These are phyloP conservation scores for Tetheella fluctuosa DNA, from an alignment of 2,888 invertebrate species.

Conservation along the genomic window DNA sequence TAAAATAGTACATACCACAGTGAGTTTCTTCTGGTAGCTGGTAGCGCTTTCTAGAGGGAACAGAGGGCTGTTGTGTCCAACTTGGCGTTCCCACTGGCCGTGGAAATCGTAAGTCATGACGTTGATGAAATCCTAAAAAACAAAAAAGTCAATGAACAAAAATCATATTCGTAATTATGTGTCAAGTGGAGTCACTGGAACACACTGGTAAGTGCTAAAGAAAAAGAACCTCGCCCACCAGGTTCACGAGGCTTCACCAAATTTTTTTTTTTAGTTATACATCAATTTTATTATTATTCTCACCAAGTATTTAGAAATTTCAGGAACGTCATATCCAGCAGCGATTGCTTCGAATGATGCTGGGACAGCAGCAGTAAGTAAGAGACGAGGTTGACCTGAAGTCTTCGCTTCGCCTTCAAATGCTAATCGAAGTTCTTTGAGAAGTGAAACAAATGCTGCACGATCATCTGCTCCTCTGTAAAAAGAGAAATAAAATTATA, in stretches of 20 bases:
- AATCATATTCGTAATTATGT: too few species aligned
- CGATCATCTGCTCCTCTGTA: constrained; percentile 93
- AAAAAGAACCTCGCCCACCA: too few species aligned
- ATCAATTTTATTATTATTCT: too few species aligned
- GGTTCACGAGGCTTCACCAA: too few species aligned
- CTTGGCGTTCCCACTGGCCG: constrained; percentile 96
- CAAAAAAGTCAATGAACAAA: constrained; percentile 2
- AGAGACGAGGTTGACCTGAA: constrained; percentile 90
- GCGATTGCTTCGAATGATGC: constrained; percentile 97
- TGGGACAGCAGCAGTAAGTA: constrained; percentile 95
- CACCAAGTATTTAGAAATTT: constrained; percentile 94
- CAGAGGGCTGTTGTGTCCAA: constrained; percentile 96
- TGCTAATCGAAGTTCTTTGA: constrained; percentile 94
- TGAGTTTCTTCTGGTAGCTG: constrained; percentile 96
- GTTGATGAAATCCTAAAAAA: constrained; percentile 91
- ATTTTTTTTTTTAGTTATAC: too few species aligned
- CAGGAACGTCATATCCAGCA: constrained; percentile 96
- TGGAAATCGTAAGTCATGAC: constrained; percentile 98
- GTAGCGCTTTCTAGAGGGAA: constrained; percentile 95
- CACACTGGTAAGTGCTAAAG: too few species aligned
- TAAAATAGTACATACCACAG: constrained; percentile 89
- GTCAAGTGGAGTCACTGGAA: too few species aligned
- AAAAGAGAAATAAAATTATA: background rate
- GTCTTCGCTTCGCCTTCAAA: constrained; percentile 97
- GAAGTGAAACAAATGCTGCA: constrained; percentile 91